Evolutionary conservation across 2,888 invertebrate genomes (phyloP).

Genomic region (Hypsopygia costalis): DNA sequence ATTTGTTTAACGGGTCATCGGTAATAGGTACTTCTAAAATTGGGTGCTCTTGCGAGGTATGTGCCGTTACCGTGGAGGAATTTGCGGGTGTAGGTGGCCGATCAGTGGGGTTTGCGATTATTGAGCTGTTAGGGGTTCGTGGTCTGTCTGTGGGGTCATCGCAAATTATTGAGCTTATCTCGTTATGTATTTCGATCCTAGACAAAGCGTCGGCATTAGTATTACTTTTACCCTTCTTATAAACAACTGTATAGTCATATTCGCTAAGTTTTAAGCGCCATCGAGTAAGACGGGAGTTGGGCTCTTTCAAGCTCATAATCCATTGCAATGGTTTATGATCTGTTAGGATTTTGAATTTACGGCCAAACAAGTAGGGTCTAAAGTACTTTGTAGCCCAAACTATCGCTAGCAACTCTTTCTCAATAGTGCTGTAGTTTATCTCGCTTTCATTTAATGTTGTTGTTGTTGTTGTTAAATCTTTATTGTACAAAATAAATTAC

Average conservation of each 20-base stretch:
- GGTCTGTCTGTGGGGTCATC: background rate
- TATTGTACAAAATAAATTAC: too few relatives aligned
- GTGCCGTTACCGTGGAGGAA: constrained; percentile 18
- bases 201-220: constrained; percentile 22
- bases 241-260: constrained; percentile 20
- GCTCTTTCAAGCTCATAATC: constrained; percentile 13
- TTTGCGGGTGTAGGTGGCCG: too few relatives aligned
- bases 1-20: constrained; percentile 23
- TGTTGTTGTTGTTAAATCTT: too few relatives aligned
- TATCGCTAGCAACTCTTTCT: background rate
- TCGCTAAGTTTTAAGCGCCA: constrained; percentile 24
- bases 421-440: constrained; percentile 2
- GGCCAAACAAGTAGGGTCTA: background rate
- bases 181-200: constrained; percentile 13
- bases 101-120: too few relatives aligned
- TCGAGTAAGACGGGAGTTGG: constrained; percentile 20
- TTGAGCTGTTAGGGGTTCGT: background rate
- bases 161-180: too few relatives aligned
- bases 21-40: constrained; percentile 22
- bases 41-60: constrained; percentile 20
- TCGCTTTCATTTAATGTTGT: constrained; percentile 1
- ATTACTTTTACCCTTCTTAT: constrained; percentile 19
- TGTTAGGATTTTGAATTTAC: background rate
- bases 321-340: background rate
- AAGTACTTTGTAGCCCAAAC: constrained; percentile 23